Evolutionary conservation across 2,113 vertebrate genomes (phyloP).

Genomic region (Brachyhypopomus occidentalis): DNA sequence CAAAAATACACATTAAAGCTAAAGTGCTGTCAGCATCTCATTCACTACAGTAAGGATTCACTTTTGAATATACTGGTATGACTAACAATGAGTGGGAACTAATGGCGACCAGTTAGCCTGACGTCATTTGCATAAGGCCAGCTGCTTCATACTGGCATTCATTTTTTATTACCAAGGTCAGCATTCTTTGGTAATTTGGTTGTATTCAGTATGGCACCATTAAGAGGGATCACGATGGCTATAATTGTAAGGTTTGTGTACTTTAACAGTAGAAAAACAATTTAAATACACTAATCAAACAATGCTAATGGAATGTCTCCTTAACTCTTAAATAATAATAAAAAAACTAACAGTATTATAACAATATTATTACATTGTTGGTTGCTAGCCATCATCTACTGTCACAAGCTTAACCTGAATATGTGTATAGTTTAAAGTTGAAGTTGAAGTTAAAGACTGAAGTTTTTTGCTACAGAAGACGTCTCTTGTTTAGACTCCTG

Average conservation of each 20-base stretch:
- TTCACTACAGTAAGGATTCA: too few relatives aligned
- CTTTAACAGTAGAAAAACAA: too few relatives aligned
- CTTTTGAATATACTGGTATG: too few relatives aligned
- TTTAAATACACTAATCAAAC: neutral
- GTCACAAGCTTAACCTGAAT: neutral
- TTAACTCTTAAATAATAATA: too few relatives aligned
- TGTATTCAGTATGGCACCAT: neutral
- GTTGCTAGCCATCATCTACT: neutral
- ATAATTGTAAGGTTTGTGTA: neutral
- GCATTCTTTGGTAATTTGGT: neutral
- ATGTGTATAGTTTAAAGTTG: slow-evolving; percentile 14
- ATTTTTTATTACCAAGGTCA: neutral
- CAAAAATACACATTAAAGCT: neutral
- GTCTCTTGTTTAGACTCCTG: slow-evolving; percentile 33
- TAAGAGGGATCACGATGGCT: neutral
- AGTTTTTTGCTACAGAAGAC: slow-evolving; percentile 25
- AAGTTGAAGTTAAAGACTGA: neutral
- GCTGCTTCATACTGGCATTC: neutral
- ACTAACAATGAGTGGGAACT: neutral
- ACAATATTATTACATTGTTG: neutral
- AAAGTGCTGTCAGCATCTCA: neutral
- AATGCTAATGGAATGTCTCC: too few relatives aligned
- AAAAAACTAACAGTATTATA: neutral
- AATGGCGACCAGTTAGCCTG: neutral
- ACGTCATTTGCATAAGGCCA: neutral